These are phyloP conservation scores for Clarias macrocephalus DNA, from an alignment of 2,113 vertebrate species.

Conservation along the genomic window DNA sequence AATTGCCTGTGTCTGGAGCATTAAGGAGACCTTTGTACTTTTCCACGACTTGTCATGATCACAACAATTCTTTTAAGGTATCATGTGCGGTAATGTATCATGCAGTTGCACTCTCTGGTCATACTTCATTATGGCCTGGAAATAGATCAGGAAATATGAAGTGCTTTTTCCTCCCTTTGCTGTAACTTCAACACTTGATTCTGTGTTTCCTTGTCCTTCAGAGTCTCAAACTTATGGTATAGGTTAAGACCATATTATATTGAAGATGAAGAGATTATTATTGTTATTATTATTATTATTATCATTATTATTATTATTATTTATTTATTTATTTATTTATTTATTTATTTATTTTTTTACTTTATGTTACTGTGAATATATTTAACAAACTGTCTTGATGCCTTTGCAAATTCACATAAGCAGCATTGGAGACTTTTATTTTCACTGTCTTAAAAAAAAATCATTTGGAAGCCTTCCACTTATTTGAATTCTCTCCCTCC, in stretches of 20 bases:
- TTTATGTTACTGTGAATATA: conserved; percentile 76
- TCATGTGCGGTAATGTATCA: background rate
- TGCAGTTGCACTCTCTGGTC: background rate
- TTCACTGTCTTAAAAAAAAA: conserved; percentile 20
- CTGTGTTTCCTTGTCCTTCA: conserved; percentile 69
- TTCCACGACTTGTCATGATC: background rate
- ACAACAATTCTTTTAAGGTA: background rate
- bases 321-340: conserved; percentile 85
- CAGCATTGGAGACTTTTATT: conserved; percentile 69
- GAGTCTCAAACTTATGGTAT: conserved; percentile 55
- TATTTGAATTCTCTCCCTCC: conserved; percentile 58
- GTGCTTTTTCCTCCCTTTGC: background rate
- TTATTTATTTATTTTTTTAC: conserved; percentile 86
- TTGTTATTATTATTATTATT: conserved; percentile 79
- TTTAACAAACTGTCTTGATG: conserved; percentile 62
- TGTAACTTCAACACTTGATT: background rate
- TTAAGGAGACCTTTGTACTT: background rate
- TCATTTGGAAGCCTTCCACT: conserved; percentile 70
- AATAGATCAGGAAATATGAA: background rate
- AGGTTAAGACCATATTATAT: conserved; percentile 83
- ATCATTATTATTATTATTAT: conserved; percentile 70
- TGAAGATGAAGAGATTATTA: conserved; percentile 77
- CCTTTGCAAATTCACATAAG: conserved; percentile 72
- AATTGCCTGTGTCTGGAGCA: background rate
- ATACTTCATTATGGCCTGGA: conserved; percentile 1